phyloP scores from a whole-genome alignment of 2,888 invertebrate genomes.

The Pyrocoelia pectoralis region DNA sequence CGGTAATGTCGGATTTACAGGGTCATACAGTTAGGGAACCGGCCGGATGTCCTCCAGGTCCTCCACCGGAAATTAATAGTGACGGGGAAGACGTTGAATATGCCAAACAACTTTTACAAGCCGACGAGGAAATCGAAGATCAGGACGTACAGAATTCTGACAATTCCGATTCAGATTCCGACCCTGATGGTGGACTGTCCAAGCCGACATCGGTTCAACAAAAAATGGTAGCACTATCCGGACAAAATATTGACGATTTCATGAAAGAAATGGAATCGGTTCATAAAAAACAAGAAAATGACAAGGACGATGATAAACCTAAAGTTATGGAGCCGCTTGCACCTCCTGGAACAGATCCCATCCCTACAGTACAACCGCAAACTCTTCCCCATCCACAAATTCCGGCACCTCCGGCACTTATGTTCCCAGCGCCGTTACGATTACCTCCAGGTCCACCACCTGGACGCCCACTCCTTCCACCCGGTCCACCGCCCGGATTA shows the following conservation, averaged over 20 bases:
- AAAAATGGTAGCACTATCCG: slow-evolving; percentile 87
- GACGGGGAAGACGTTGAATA: slow-evolving; percentile 64
- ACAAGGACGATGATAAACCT: slow-evolving; percentile 39
- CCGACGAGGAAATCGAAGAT: slow-evolving; percentile 55
- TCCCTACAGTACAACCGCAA: slow-evolving; percentile 46
- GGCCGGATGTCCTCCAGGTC: slow-evolving; percentile 88
- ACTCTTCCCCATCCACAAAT: slow-evolving; percentile 51
- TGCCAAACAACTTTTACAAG: slow-evolving; percentile 53
- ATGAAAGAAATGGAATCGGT: slow-evolving; percentile 93
- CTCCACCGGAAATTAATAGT: slow-evolving; percentile 76
- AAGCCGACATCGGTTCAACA: slow-evolving; percentile 84
- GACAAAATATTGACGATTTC: slow-evolving; percentile 91
- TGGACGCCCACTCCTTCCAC: slow-evolving; percentile 62
- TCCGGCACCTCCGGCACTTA: slow-evolving; percentile 59
- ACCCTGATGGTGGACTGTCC: slow-evolving; percentile 23
- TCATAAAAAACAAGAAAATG: slow-evolving; percentile 72
- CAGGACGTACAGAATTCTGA: not conserved
- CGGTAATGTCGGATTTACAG: slow-evolving; percentile 52
- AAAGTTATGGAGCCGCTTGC: slow-evolving; percentile 48
- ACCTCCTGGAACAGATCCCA: slow-evolving; percentile 53
- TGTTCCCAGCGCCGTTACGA: slow-evolving; percentile 57
- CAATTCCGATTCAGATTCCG: slow-evolving; percentile 35
- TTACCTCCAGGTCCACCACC: slow-evolving; percentile 68
- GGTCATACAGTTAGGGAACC: slow-evolving; percentile 68
- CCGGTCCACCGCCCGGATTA: slow-evolving; percentile 69